Evolutionary conservation across 2,888 invertebrate genomes (phyloP), one percentile per base, ranked within the genome.

Genomic region (Automeris io): DNA sequence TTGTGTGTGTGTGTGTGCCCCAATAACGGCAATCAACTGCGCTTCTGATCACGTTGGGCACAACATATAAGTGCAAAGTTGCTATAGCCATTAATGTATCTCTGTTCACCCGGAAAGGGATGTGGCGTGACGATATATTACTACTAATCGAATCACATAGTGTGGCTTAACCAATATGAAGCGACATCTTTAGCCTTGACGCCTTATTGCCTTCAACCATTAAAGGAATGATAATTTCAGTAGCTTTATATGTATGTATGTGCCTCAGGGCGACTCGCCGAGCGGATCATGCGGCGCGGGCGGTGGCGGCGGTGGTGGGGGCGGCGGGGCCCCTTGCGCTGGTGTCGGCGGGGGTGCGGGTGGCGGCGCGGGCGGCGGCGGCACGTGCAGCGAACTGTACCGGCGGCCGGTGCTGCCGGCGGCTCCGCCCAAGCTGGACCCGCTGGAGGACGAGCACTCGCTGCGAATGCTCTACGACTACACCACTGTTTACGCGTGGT

Each of bases 381-480:
- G 42, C 7, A n/a, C 13, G 16, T 37, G 40, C 29, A 56, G 53
- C 9, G 71, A 67, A 59, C 70, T 87, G 47, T 76, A 91, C 60
- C 93, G 94, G 74, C 88, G 96, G 63, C 97, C 97, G 24, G 82
- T 90, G 47, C 88, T 97, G 58, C 91, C 91, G 36, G 90, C 91
- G 34, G 92, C 92, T 60, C 94, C 94, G 61, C 91, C 93, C 51
- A 95, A 96, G 58, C 91, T 90, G 42, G 92, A 92, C 56, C 88
- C 93, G 38, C 90, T 92, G 18, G 95, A 95, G 56, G 95, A 96
- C 68, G 93, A 93, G 67, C 91, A 91, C 56, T 90, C 92, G 40
- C 88, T 94, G 49, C 92, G 94, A 54, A 90, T 93, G 82, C 89
- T 98, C 12, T 97, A 97, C 78, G 96, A 97, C 80, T 96, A 96